Base-by-base conservation (phyloP, 2,888 invertebrate species). In the Acanthosepion esculentum region DNA sequence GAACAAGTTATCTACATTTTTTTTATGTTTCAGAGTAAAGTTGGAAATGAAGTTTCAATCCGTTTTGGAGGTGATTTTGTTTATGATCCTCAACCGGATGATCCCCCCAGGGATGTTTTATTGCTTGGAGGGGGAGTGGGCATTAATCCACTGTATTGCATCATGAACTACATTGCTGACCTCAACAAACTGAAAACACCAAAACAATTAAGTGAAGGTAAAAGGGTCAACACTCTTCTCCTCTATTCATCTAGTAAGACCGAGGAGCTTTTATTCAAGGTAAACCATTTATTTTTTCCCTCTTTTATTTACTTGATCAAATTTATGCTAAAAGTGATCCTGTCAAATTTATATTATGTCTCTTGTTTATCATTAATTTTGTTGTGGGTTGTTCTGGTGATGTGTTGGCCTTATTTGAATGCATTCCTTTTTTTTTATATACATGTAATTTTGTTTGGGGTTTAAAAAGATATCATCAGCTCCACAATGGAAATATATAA, bases 61-160 rank as follows among this genome's bases (percentile, higher is more conserved):
- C 95, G 97, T 94, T 97, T 97, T 92, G 98, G 98, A 50, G 98
- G 98, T 41, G 97, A 97, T 95, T 97, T 98, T 95, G 97, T 95
- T 95, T 97, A 97, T 95, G 96, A 97, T 93, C 97, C 97, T 4
- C 94, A 95, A 29, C 94, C 95, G 7, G 94, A 93, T 18, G 94
- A 95, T 29, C 64, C 93, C 18, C 94, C 95, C 48, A 94, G 95
- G 8, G 96, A 97, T 94, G 95, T 97, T 23, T 95, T 98, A 55
- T 96, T 98, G 41, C 95, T 98, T 64, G 98, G 97, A 23, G 98
- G 98, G 15, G 98, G 98, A 3, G 97, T 98, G 29, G 98, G 98
- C 15, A 97, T 98, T 50, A 98, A 98, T 95, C 98, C 98, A 48
- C 95, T 98, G 18, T 96, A 96, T 91, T 97, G 97, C 59, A 98